Evolutionary conservation across 1,140 invertebrate genomes (phyloP), one percentile per base, ranked within the genome.

Genomic region (Phthorimaea operculella): DNA sequence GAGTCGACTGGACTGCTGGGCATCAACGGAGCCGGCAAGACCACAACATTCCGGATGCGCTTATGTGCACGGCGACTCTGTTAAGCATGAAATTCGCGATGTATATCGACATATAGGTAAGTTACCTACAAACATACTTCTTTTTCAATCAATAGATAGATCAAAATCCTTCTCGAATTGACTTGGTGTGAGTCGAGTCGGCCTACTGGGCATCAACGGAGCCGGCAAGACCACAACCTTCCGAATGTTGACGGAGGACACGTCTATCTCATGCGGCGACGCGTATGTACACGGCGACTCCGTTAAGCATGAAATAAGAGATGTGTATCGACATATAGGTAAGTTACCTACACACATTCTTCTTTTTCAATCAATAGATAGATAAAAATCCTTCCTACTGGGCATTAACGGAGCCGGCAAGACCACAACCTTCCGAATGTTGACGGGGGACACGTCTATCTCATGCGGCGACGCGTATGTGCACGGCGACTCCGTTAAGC

Each of bases 231-330:
- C 95, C 1, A 93, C 93, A 4, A 95, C 93, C 0, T 97, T 97
- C 72, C 92, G 93, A 76, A 96, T 96, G 93, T 79, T 96, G 55
- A 97, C 95, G 0, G 96, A 96, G n/a, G 93, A 94, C 79, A 87
- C 91, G 57, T 76, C 65, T 14, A 85, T 90, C 12, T 76, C 74
- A 34, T 64, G 51, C 47, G 88, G 88, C 12, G 68, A 81, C 50
- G 87, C 84, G 0, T 84, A 81, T 73, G 85, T 88, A 39, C 83
- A 86, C 63, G 88, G 89, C 0, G 62, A 84, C 4, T 88, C 82
- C 52, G 64, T 90, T 48, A 86, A 87, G 57, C 78, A 68, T 4
- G 68, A 88, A 10, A 72, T 90, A 59, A 86, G 86, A 50, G 65
- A 86, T 18, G 88, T 90, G 4, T 87, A 90, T 72, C 86, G 90